phyloP scores from a whole-genome alignment of 2,888 invertebrate genomes.

The Conistra vaccinii region DNA sequence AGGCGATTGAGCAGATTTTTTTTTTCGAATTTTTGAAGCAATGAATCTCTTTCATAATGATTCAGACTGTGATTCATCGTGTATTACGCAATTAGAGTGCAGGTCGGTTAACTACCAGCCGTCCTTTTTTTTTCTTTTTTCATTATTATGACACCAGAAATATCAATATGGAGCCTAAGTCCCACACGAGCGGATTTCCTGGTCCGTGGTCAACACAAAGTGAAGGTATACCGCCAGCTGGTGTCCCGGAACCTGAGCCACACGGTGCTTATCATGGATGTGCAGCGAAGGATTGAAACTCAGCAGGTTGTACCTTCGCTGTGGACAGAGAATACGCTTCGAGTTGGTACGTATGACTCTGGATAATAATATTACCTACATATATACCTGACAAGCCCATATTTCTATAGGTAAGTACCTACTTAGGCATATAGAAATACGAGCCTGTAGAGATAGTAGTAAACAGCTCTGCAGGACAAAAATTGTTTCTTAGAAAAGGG shows the following conservation, averaged over 20 bases:
- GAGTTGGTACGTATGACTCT: conserved; percentile 65
- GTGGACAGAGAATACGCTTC: conserved; percentile 70
- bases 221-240: conserved; percentile 66
- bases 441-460: background rate
- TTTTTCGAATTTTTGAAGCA: too few relatives aligned
- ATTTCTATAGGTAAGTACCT: too few relatives aligned
- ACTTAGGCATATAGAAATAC: background rate
- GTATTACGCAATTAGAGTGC: too few relatives aligned
- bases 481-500: background rate
- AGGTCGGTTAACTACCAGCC: too few relatives aligned
- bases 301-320: conserved; percentile 34
- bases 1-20: too few relatives aligned
- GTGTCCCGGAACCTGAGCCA: conserved; percentile 61
- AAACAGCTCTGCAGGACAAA: background rate
- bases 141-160: conserved; percentile 54
- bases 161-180: conserved; percentile 72
- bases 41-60: too few relatives aligned
- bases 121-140: background rate
- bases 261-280: conserved; percentile 70
- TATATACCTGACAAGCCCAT: background rate
- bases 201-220: conserved; percentile 61
- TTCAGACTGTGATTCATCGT: too few relatives aligned
- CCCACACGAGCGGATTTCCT: conserved; percentile 69
- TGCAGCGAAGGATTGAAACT: conserved; percentile 68
- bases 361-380: background rate